Base-by-base conservation (phyloP, 2,797 vertebrate genomes). In the Meda fulgida region DNA sequence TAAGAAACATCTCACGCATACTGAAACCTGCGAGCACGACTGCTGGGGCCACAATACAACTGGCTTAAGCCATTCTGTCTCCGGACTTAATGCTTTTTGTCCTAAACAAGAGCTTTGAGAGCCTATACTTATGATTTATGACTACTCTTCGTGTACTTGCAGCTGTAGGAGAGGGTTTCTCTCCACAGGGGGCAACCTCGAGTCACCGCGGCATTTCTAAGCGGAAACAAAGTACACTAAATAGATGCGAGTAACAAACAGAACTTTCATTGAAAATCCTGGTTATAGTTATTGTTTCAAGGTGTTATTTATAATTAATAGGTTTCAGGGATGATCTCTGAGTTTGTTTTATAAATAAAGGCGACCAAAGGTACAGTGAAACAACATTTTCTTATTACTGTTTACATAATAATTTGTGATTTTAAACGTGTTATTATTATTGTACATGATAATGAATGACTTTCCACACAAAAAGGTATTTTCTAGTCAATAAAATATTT, bases 151-250 rank as follows among this genome's bases (percentile, higher is more conserved):
- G 7, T 63, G 80, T 9, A 5, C 58, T 38, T 19, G 29, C 29
- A 48, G 76, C 34, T 26, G 7, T 23, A 70, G 11, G n/a, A 36
- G 23, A 31, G 21, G n/a, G 51, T 51, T 55, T 19, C 6, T 13
- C 43, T 86, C 91, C 92, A 84, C 84, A 93, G 90, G 89, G 67
- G 91, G 91, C 89, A 90, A 84, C 79, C 31, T 82, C 23, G 75
- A 63, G 46, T 48, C 46, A 48, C 46, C 0, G 46, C 46, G 16
- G 46, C 46, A 48, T 48, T 48, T 26, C 10, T 60, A 2, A 13
- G 23, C 1, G 53, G 10, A n/a, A 58, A n/a, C 46, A 4, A 13
- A 60, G 55, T 60, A 11, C 23, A 60, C 55, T 11, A 58, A 4
- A 23, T 55, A 9, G 21, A 23, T n/a, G 5, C 4, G 55, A 60